These are phyloP conservation scores for Suricata suricatta DNA, from an alignment of 2,113 vertebrate genomes.

Conservation along the genomic window DNA sequence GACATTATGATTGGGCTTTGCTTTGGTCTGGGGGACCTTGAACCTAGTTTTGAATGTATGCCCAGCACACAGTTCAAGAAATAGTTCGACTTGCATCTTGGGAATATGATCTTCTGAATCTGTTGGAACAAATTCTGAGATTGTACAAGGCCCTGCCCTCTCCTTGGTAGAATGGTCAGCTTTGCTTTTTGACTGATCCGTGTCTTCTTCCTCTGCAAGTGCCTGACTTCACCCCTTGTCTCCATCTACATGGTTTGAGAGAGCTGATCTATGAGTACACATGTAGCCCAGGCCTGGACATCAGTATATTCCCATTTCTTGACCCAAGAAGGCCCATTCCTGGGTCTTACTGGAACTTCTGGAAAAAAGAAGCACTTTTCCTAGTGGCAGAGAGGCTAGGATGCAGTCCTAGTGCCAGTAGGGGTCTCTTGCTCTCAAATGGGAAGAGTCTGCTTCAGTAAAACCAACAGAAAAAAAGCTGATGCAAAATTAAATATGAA, in stretches of 20 bases:
- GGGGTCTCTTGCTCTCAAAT: not conserved
- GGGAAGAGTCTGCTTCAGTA: not conserved
- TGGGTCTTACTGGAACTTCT: not conserved
- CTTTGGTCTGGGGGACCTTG: not conserved
- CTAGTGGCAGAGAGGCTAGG: not conserved
- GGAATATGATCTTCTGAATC: not conserved
- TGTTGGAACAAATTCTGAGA: not conserved
- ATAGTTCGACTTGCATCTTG: not conserved
- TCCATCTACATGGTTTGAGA: not conserved
- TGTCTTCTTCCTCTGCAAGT: not conserved
- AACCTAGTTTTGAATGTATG: not conserved
- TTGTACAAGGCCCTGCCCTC: not conserved
- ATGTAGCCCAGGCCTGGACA: not conserved
- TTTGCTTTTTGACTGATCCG: not conserved
- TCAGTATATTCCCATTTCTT: not conserved
- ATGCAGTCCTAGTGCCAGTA: not conserved
- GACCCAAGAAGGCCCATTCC: not conserved
- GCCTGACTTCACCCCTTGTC: not conserved
- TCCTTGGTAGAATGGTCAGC: not conserved
- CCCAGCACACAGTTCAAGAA: not conserved
- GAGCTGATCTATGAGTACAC: not conserved
- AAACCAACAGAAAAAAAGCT: not conserved
- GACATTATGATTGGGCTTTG: not conserved
- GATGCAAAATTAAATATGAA: not conserved
- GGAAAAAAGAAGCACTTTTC: not conserved